Conservation (phyloP, 2,113 vertebrate species). For the Pimephales promelas region DNA sequence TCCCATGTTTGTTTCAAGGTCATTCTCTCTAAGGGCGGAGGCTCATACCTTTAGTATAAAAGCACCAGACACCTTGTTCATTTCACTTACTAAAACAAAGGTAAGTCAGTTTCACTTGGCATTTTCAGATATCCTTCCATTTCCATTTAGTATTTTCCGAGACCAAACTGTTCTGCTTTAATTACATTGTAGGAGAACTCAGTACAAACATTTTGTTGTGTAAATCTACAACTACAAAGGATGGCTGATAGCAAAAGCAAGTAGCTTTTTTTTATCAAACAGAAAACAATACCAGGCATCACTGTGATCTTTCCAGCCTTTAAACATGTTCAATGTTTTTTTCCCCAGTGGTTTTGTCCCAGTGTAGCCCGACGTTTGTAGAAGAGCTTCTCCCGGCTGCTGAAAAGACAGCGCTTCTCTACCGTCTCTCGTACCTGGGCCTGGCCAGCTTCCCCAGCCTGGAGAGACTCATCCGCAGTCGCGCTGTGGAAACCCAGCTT, state of each 20-base stretch:
- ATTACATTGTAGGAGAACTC: no score
- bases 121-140: neutral
- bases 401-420: constrained; percentile 18
- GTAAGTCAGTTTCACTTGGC: neutral
- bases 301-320: neutral
- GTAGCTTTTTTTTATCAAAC: neutral
- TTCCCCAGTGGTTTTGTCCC: neutral
- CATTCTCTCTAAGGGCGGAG: neutral
- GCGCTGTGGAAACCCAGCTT: constrained; percentile 35
- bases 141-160: neutral
- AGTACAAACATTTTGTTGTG: neutral
- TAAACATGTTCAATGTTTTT: neutral
- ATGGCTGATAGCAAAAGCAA: constrained; percentile 32
- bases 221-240: neutral
- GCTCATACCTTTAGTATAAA: neutral
- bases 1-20: no score
- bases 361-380: neutral
- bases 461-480: constrained; percentile 10
- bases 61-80: neutral
- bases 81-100: neutral
- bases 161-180: no score
- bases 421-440: constrained; percentile 30
- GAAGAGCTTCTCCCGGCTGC: constrained; percentile 7
- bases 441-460: constrained; percentile 33
- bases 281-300: neutral